Evolutionary conservation across 2,797 vertebrate genomes (phyloP), one percentile per base, ranked within the genome.

Genomic region (Lepus oiostolus): DNA sequence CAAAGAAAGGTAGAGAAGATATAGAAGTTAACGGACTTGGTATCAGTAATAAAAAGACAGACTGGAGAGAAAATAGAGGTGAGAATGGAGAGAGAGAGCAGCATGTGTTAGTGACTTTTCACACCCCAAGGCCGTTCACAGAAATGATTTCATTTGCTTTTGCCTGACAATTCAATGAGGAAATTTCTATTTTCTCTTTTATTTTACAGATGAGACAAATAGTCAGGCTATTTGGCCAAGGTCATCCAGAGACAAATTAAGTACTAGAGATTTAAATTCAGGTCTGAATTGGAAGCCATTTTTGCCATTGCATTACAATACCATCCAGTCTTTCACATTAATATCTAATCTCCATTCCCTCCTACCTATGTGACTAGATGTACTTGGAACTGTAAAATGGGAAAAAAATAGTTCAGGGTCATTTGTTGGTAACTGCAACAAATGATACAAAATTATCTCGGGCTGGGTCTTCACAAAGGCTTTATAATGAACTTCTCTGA

Each of bases 351-450:
- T 76, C 26, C 77, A 93, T 87, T 50, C 26, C 24, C 19, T 93
- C 30, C 22, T 72, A 54, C 42, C 71, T 93, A 58, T 86, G 32
- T 80, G 84, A 62, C 62, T 94, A 47, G 30, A 68, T 71, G 17
- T 72, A 91, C 60, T 84, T 85, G 67, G 81, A 91, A 87, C 7
- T 28, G 58, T 72, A 79, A 76, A 79, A 77, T 32, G 77, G 87
- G 77, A 89, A 58, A 58, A 85, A 93, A 86, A 52, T 67, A 75
- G 21, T 67, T 75, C 42, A 94, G 14, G 38, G 30, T 93, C 28
- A 86, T 62, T 80, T 91, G 22, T 60, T 96, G 68, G 62, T 84
- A 91, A 91, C 32, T 84, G n/a, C n/a, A 84, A 47, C 62, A 93
- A 95, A 85, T 85, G 32, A 91, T 77, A 91, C 76, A 72, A 94